Evolutionary conservation across 2,113 vertebrate species (phyloP).

Genomic region (Poeciliopsis turrubarensis): DNA sequence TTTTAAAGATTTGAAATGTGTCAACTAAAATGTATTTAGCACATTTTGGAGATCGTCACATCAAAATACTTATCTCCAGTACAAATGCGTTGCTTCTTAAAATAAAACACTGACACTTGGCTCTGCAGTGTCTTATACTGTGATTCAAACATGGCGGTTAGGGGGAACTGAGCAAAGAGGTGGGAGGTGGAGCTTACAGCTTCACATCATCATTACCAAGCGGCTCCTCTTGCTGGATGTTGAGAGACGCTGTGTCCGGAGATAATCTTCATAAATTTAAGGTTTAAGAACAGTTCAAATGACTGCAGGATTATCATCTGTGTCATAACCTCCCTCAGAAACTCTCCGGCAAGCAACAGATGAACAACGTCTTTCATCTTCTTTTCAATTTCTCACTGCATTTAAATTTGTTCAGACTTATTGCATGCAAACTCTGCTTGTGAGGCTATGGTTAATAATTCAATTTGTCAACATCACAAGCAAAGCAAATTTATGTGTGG

Average conservation of each 20-base stretch:
- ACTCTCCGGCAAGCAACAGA: neutral
- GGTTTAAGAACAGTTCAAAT: neutral
- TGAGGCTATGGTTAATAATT: constrained; percentile 1
- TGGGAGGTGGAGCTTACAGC: neutral
- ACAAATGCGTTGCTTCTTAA: too few relatives aligned
- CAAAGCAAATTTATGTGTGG: constrained; percentile 8
- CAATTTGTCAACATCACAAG: neutral
- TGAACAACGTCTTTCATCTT: neutral
- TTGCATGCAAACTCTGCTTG: neutral
- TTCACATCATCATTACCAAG: neutral
- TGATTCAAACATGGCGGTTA: neutral
- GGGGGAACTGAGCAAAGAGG: neutral
- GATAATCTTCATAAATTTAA: neutral
- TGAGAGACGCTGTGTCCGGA: constrained; percentile 18
- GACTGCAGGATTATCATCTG: neutral
- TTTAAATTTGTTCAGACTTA: neutral
- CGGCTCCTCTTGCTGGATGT: neutral
- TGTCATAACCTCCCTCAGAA: neutral
- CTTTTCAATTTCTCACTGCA: neutral
- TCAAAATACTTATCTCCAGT: too few relatives aligned
- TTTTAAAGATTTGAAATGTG: too few relatives aligned
- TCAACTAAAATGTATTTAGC: too few relatives aligned
- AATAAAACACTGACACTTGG: too few relatives aligned
- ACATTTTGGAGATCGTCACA: too few relatives aligned
- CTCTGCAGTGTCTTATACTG: neutral